Evolutionary conservation across 35 echinoderm and acorn worm species (phyloP).

Genomic region (Apostichopus californicus): DNA sequence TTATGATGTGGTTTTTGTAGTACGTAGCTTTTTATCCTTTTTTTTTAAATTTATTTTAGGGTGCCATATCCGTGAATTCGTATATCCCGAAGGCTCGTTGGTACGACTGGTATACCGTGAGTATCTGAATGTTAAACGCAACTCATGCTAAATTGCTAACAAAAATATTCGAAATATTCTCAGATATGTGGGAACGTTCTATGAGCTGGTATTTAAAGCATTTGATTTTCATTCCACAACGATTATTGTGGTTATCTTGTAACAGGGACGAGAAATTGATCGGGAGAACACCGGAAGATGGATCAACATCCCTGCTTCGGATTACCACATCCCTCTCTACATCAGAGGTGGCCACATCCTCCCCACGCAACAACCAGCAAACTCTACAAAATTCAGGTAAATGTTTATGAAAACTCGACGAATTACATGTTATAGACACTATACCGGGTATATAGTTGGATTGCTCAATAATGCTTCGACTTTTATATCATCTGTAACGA

Average conservation of each 20-base stretch:
- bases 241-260: not conserved
- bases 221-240: no score
- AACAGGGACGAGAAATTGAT: constrained; percentile 54
- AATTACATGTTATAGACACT: no score
- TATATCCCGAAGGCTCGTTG: constrained; percentile 81
- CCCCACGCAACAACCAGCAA: constrained; percentile 87
- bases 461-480: no score
- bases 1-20: no score
- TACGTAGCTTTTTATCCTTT: no score
- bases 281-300: not conserved
- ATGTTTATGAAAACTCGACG: no score
- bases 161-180: no score
- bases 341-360: constrained; percentile 88
- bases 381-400: constrained; percentile 93
- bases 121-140: not conserved
- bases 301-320: constrained; percentile 57
- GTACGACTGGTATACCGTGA: constrained; percentile 89
- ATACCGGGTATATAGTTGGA: no score
- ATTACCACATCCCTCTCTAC: constrained; percentile 80
- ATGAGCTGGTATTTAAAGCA: no score
- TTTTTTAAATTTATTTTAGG: constrained; percentile 35
- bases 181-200: no score
- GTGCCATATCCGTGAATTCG: constrained; percentile 37
- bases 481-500: no score
- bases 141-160: no score